These are phyloP conservation scores for Enteromius radiatus DNA, from an alignment of 2,797 vertebrate genomes.

Conservation along the genomic window DNA sequence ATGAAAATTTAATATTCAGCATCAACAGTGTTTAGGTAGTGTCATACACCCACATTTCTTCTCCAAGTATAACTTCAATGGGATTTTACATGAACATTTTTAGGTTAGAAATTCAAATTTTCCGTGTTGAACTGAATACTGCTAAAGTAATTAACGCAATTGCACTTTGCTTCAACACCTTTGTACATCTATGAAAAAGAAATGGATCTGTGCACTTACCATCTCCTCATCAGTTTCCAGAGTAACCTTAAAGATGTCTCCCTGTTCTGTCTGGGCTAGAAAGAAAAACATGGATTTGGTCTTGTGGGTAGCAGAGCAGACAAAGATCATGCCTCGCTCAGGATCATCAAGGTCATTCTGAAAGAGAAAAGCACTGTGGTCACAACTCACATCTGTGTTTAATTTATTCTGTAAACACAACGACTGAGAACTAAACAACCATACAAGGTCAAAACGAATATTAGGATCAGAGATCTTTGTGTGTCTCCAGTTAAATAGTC, in stretches of 20 bases:
- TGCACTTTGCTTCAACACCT: background rate
- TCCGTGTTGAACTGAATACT: background rate
- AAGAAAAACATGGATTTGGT: conserved; percentile 99
- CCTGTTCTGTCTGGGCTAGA: conserved; percentile 97
- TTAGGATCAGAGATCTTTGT: conserved; percentile 55
- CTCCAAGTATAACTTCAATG: background rate
- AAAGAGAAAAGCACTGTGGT: conserved; percentile 11
- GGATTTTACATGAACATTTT: background rate
- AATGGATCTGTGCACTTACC: conserved; percentile 75
- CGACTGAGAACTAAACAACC: background rate
- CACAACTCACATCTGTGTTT: conserved; percentile 11
- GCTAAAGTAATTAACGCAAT: background rate
- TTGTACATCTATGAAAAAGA: background rate
- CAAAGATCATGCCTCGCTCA: conserved; percentile 98
- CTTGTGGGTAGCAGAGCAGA: conserved; percentile 98
- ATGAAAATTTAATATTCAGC: background rate
- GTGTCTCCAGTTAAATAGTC: conserved; percentile 51
- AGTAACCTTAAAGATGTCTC: conserved; percentile 98
- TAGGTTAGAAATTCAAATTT: background rate
- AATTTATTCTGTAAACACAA: conserved; percentile 17
- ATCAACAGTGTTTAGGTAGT: background rate
- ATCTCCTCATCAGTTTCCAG: conserved; percentile 98
- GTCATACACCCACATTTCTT: background rate
- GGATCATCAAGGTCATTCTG: conserved; percentile 98
- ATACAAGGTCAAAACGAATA: conserved; percentile 26